phyloP scores from a whole-genome alignment of 1,140 invertebrate species.

The Sarcophaga peregrina region DNA sequence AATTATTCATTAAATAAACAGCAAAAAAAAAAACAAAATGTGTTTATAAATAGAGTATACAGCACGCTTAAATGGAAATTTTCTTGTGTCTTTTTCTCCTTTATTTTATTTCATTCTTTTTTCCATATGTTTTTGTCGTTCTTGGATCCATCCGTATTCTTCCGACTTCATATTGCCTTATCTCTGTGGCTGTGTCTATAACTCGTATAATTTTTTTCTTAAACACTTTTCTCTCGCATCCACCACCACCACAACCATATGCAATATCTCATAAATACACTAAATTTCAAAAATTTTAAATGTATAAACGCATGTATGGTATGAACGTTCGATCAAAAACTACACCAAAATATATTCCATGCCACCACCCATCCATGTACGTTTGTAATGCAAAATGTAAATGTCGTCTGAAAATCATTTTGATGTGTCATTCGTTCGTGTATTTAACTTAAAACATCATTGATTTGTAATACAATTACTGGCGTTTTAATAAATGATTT shows the following conservation, averaged over 20 bases:
- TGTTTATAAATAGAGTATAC: no score
- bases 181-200: not conserved
- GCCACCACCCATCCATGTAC: not conserved
- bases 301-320: not conserved
- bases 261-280: no score
- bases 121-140: not conserved
- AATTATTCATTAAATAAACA: no score
- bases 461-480: not conserved
- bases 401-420: not conserved
- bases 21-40: no score
- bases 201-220: not conserved
- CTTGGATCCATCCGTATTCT: not conserved
- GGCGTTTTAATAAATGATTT: conserved; percentile 18
- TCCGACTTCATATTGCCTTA: not conserved
- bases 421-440: conserved; percentile 12
- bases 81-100: conserved; percentile 7
- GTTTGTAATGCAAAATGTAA: not conserved
- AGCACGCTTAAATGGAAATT: not conserved
- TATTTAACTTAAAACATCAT: not conserved
- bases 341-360: no score
- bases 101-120: not conserved
- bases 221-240: not conserved
- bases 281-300: no score
- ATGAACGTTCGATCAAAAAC: not conserved
- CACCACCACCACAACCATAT: no score